Evolutionary conservation across 2,113 vertebrate genomes (phyloP), one percentile per base, ranked within the genome.

Genomic region (Pygoscelis antarcticus): DNA sequence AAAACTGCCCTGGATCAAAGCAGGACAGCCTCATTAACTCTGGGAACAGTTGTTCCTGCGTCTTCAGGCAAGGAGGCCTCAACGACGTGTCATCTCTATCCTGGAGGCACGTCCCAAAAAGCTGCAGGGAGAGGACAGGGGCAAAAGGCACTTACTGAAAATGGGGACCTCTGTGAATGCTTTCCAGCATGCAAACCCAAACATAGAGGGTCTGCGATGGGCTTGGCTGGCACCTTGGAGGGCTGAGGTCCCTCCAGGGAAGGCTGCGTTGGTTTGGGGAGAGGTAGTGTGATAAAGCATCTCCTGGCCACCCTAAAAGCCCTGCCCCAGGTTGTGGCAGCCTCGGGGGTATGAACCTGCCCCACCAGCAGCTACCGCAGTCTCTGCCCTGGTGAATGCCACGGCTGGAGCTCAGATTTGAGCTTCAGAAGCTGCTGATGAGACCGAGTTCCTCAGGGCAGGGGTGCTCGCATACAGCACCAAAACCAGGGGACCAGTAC

Each of bases 21-120:
- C 85, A 86, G 88, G 81, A 76, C 90, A 85, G 81, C 44, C 62
- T 93, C 62, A 27, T 89, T 85, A 85, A 78, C 74, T 81, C 65
- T 26, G 55, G 80, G 71, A 94, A 38, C 51, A 58, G 87, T 66
- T 51, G 54, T 75, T 93, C 16, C 82, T 52, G 20, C 49, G 12
- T 75, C 85, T 60, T 65, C 36, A 68, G 82, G 69, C 69, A 58
- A 60, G 58, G 83, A 85, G 54, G 47, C 51, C 61, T 66, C 0
- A 0, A 21, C 1, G 9, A 23, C 0, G 0, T 21, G 44, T 57
- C 38, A 23, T n/a, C 27, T 55, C 26, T 66, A 0, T 69, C 51
- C 46, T 47, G 49, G 32, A 72, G 64, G 27, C 54, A 38, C 3
- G 0, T 72, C 64, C 74, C 0, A 0, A 72, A 42, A 68, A 83